Conservation (phyloP, 2,797 vertebrate genomes). For the Oreortyx pictus region DNA sequence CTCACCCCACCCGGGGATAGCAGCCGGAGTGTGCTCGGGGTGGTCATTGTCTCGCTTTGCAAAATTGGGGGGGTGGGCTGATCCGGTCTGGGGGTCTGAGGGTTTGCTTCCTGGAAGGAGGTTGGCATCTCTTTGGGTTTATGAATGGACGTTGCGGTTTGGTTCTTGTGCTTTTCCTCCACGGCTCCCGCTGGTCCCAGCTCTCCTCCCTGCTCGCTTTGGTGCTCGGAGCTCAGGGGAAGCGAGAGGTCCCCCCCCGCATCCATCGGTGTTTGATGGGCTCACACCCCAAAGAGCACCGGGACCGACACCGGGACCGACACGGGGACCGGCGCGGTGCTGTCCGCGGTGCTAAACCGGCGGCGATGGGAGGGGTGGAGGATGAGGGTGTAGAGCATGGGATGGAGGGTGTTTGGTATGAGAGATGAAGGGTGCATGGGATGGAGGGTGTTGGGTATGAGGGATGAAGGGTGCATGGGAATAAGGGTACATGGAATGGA, state of each 20-base stretch:
- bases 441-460: background rate
- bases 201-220: background rate
- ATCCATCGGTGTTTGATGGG: rapidly evolving
- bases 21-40: background rate
- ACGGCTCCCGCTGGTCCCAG: background rate
- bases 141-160: background rate
- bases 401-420: background rate
- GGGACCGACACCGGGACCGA: background rate
- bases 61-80: background rate
- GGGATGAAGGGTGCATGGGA: background rate
- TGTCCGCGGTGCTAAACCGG: slow-evolving; percentile 53
- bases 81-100: background rate
- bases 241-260: background rate
- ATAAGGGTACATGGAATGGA: too few relatives aligned
- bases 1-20: background rate
- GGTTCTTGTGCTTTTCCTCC: slow-evolving; percentile 72
- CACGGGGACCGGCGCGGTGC: background rate
- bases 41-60: background rate
- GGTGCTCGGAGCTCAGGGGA: rapidly evolving
- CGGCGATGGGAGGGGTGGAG: background rate
- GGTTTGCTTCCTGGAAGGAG: background rate
- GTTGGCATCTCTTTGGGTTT: slow-evolving; percentile 54
- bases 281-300: background rate
- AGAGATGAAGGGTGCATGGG: background rate
- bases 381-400: background rate